These are phyloP conservation scores for Amblyraja radiata DNA, from an alignment of 2,797 vertebrate species.

Conservation along the genomic window DNA sequence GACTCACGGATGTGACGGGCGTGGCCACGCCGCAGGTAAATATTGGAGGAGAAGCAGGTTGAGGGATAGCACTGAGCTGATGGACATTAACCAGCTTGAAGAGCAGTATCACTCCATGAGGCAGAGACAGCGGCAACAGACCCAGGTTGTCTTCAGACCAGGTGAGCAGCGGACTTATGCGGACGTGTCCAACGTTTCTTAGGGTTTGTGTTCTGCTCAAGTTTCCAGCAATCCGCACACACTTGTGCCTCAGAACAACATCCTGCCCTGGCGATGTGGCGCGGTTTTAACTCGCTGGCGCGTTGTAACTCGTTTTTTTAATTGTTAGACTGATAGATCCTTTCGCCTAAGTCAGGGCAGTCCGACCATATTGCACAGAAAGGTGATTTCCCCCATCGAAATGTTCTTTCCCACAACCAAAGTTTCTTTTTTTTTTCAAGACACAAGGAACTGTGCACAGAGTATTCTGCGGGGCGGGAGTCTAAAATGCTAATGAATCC, in stretches of 20 bases:
- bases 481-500: no score
- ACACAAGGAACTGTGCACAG: no score
- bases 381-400: background rate
- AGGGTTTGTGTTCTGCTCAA: no score
- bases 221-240: no score
- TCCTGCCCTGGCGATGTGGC: no score
- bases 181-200: background rate
- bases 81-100: slow-evolving; percentile 61
- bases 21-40: background rate
- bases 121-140: slow-evolving; percentile 58
- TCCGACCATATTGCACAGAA: background rate
- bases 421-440: no score
- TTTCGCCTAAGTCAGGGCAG: background rate
- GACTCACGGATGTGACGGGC: background rate
- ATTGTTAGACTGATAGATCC: background rate
- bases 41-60: background rate
- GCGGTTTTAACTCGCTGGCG: background rate
- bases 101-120: slow-evolving; percentile 61
- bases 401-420: background rate
- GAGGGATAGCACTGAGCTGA: slow-evolving; percentile 41
- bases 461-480: no score
- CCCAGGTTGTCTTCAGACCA: slow-evolving; percentile 60
- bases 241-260: no score
- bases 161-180: slow-evolving; percentile 46
- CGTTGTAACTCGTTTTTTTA: background rate